These are phyloP conservation scores for Palloptera scutellata DNA, from an alignment of 2,888 invertebrate genomes.

Conservation along the genomic window DNA sequence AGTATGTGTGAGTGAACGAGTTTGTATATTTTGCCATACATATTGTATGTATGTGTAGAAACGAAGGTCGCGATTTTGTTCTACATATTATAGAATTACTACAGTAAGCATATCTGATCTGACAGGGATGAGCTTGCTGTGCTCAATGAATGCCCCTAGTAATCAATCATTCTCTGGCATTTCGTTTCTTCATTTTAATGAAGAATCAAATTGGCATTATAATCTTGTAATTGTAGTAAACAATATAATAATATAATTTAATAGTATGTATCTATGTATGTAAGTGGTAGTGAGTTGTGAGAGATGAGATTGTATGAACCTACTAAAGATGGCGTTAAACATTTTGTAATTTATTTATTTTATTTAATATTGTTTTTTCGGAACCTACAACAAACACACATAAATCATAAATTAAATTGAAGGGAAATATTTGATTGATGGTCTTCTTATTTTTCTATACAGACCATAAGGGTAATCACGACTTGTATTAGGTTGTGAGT, in stretches of 20 bases:
- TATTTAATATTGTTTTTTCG: not conserved
- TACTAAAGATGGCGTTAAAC: not conserved
- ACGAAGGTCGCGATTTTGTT: too few relatives aligned
- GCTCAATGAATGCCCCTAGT: too few relatives aligned
- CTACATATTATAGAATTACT: too few relatives aligned
- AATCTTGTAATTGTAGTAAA: slow-evolving; percentile 22
- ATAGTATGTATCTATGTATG: not conserved
- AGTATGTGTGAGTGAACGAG: too few relatives aligned
- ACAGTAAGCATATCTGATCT: too few relatives aligned
- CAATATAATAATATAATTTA: slow-evolving; percentile 8
- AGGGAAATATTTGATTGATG: slow-evolving; percentile 17
- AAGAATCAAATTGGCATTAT: slow-evolving; percentile 24
- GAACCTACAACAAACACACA: slow-evolving; percentile 6
- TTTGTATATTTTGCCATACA: too few relatives aligned
- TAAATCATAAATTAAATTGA: slow-evolving; percentile 21
- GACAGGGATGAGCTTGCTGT: too few relatives aligned
- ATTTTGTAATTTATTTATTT: not conserved
- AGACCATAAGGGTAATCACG: too few relatives aligned
- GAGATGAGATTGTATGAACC: not conserved
- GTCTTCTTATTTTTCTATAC: too few relatives aligned
- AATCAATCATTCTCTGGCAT: slow-evolving; percentile 18
- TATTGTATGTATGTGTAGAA: too few relatives aligned
- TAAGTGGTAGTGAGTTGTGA: not conserved
- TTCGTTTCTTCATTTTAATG: slow-evolving; percentile 6
- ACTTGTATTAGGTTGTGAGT: too few relatives aligned